Base-by-base conservation (phyloP, 2,888 invertebrate genomes). In the Periphyllus acericola region DNA sequence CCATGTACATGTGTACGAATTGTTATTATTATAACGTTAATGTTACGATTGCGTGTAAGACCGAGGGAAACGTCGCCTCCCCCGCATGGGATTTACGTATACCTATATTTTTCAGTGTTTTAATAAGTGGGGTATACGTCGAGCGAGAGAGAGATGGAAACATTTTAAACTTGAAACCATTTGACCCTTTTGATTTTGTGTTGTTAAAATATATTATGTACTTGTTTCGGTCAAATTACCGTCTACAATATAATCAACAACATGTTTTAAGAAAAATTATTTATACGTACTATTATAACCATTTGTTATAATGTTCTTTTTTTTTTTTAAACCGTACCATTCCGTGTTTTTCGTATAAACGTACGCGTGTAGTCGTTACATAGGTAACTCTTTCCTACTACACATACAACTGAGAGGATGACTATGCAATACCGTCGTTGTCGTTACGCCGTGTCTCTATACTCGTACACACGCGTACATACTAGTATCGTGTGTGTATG, bases 391-490 rank as follows among this genome's bases (percentile, higher is more conserved):
- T 29, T 25, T 29, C n/a, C 68, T 46, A 71, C 71, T 40, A 40
- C 29, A 17, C 6, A 8, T 11, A 75, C 17, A 60, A 75, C 52
- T 14, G 36, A 21, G 32, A 66, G 75, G 25, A 75, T 83, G 83
- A 83, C 83, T 74, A 21, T 74, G 83, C 74, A 55, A 83, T 83
- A 55, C 21, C 14, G 8, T 52, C 34, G 82, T 55, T 11, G 34
- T 78, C 72, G 72, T 83, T 74, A 74, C 74, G 74, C 82, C 9
- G 81, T 40, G 68, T 71, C 81, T 29, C 68, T n/a, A n/a, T n/a
- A n/a, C n/a, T n/a, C n/a, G n/a, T n/a, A n/a, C n/a, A n/a, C n/a
- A n/a, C n/a, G n/a, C n/a, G n/a, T n/a, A n/a, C n/a, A n/a, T n/a
- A n/a, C n/a, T 19, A 19, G 78, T 11, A 8, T 55, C 55, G 34